Evolutionary conservation across 2,797 vertebrate species (phyloP).

Genomic region (Gymnoscopelus braueri): DNA sequence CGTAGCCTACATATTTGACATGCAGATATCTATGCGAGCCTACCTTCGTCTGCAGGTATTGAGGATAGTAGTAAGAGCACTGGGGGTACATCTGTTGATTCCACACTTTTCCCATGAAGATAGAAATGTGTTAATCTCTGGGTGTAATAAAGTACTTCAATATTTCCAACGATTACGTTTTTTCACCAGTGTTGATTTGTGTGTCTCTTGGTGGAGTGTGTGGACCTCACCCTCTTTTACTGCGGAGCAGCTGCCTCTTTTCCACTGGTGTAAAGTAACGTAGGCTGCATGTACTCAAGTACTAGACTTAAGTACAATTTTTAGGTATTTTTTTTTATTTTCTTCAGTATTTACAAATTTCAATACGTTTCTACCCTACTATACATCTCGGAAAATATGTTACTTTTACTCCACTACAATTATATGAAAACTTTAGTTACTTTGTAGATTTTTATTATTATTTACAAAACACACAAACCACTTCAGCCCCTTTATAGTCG

Average conservation of each 20-base stretch:
- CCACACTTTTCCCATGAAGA: constrained; percentile 91
- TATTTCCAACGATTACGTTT: constrained; percentile 63
- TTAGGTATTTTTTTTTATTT: too few species aligned
- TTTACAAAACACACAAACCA: too few species aligned
- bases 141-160: constrained; percentile 61
- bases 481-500: too few species aligned
- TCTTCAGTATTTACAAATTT: too few species aligned
- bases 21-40: not conserved
- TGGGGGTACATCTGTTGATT: constrained; percentile 91
- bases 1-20: too few species aligned
- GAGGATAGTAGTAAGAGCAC: constrained; percentile 89
- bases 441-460: too few species aligned
- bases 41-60: constrained; percentile 89
- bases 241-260: constrained; percentile 39
- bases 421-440: too few species aligned
- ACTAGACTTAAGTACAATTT: too few species aligned
- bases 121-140: constrained; percentile 79
- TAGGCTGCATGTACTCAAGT: too few species aligned
- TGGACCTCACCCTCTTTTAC: constrained; percentile 52
- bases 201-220: constrained; percentile 8
- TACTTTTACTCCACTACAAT: too few species aligned
- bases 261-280: not conserved
- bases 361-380: too few species aligned
- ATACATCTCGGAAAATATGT: too few species aligned
- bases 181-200: constrained; percentile 41